phyloP scores from a whole-genome alignment of 2,113 vertebrate species.

The Holacanthus passer region DNA sequence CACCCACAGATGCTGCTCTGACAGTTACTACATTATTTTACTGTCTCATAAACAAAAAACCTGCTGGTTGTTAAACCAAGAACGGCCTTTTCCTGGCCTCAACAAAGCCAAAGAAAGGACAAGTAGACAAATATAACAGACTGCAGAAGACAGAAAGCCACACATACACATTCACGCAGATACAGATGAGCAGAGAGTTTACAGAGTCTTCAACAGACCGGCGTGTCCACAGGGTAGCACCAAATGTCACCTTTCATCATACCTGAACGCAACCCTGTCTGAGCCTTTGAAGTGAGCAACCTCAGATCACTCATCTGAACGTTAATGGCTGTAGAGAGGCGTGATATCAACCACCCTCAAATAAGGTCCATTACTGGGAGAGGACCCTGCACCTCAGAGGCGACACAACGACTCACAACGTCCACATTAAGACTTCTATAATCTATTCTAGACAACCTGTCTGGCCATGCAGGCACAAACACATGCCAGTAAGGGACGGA shows the following conservation, averaged over 20 bases:
- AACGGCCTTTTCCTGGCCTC: constrained; percentile 8
- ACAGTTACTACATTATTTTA: constrained; percentile 20
- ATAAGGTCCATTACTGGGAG: constrained; percentile 70
- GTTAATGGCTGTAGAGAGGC: constrained; percentile 70
- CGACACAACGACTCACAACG: constrained; percentile 39
- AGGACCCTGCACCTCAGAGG: constrained; percentile 43
- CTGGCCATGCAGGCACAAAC: constrained; percentile 33
- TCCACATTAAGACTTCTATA: constrained; percentile 65
- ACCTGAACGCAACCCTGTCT: constrained; percentile 57
- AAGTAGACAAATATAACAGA: constrained; percentile 30
- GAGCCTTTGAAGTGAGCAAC: constrained; percentile 75
- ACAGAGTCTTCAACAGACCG: constrained; percentile 44
- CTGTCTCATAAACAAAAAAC: constrained; percentile 37
- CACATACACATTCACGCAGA: not conserved
- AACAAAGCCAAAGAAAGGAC: constrained; percentile 5
- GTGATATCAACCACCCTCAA: constrained; percentile 72
- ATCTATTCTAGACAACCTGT: constrained; percentile 49
- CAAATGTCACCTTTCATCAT: constrained; percentile 74
- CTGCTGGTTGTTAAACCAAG: constrained; percentile 51
- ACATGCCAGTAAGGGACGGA: constrained; percentile 18
- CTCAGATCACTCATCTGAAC: constrained; percentile 72
- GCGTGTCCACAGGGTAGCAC: constrained; percentile 59
- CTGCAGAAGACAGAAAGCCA: constrained; percentile 3
- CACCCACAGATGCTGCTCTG: constrained; percentile 14
- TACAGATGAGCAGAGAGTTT: constrained; percentile 37